Conservation (phyloP, 2,113 vertebrate species). For the Beaufortia kweichowensis region DNA sequence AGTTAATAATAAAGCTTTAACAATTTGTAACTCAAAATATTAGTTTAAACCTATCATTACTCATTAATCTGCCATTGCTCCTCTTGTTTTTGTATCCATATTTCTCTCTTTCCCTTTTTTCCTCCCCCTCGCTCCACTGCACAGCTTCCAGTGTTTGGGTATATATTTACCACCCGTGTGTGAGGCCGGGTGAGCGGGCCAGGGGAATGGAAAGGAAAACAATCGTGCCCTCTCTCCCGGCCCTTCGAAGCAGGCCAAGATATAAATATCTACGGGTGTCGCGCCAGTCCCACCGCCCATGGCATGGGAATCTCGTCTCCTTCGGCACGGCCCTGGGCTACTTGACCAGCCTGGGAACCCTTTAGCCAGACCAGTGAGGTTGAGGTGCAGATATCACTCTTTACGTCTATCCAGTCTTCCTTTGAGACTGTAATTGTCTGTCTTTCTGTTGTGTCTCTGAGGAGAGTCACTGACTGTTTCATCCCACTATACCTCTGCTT, state of each 20-base stretch:
- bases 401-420: constrained; percentile 21
- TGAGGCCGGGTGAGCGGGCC: constrained; percentile 77
- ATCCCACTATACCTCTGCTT: constrained; percentile 49
- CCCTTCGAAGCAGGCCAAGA: constrained; percentile 75
- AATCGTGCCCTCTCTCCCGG: constrained; percentile 86
- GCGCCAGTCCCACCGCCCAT: constrained; percentile 86
- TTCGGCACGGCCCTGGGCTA: constrained; percentile 62
- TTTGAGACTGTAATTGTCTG: constrained; percentile 42
- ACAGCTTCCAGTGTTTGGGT: constrained; percentile 73
- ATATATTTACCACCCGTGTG: constrained; percentile 80
- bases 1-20: no score
- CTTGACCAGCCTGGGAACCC: constrained; percentile 70
- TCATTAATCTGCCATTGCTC: not conserved
- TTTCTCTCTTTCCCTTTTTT: constrained; percentile 25
- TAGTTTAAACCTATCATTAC: not conserved
- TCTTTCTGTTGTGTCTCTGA: constrained; percentile 61
- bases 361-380: constrained; percentile 53
- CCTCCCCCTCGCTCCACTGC: constrained; percentile 11
- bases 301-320: constrained; percentile 91
- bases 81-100: not conserved
- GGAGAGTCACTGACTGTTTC: constrained; percentile 62
- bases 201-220: constrained; percentile 97
- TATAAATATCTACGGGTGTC: constrained; percentile 91
- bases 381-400: not conserved
- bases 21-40: no score